Base-by-base conservation (phyloP, 2,797 vertebrate genomes). In the Okamejei kenojei region DNA sequence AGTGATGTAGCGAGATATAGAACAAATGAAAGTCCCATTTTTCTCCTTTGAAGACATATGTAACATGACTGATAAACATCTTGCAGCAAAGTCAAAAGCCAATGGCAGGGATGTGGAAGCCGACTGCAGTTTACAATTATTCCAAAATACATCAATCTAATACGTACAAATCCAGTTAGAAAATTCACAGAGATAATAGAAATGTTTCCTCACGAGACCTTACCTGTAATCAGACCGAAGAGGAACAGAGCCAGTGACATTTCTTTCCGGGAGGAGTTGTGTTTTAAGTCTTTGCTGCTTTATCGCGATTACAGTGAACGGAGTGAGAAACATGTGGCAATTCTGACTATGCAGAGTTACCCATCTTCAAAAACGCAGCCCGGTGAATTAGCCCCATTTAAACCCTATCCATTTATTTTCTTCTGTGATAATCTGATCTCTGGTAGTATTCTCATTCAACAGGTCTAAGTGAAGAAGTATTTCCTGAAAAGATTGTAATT, bases 401-500 rank as follows among this genome's bases (percentile, higher is more conserved):
- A 71, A 74, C 35, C 3, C 76, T 58, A 92, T 92, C 26, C 17
- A 19, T 76, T 71, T 92, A 1, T 92, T 63, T 17, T 26, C 38
- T 91, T 73, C 35, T 17, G 38, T 76, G 71, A 76, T n/a, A n/a
- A 92, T 58, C 19, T 23, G 65, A 73, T 91, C 38, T 8, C 23
- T 76, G 65, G 19, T 19, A 9, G 10, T 90, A 76, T 15, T 26
- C 29, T 73, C 71, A 92, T 76, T 38, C 23, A 76, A 76, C 3
- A 73, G 38, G 38, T 11, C 35, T 45, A 74, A 54, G 21, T 38
- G 29, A 17, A 63, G n/a, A 88, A 63, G 19, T 63, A 68, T 35
- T 86, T 86, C 61, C n/a, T 68, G 7, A 88, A 84, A 84, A 88
- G 63, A 68, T 21, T 68, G n/a, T 68, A 88, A 88, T 35, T 86